These are phyloP conservation scores for Muschampia staudingeri DNA, from an alignment of 2,888 invertebrate species.

Conservation along the genomic window DNA sequence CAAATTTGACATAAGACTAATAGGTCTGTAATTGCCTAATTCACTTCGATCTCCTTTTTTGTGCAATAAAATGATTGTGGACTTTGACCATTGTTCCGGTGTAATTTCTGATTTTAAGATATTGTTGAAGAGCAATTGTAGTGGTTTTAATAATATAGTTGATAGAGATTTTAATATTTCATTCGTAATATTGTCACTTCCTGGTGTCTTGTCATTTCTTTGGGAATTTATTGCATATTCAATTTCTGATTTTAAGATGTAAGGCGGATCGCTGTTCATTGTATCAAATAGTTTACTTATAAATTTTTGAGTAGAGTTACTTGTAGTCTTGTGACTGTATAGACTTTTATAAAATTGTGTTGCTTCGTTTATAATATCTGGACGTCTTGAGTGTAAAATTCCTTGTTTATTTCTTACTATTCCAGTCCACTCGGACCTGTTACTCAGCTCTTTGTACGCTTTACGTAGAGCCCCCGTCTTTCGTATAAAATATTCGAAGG, in stretches of 20 bases:
- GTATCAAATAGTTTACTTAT: not conserved
- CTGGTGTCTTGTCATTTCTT: not conserved
- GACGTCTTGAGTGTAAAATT: not conserved
- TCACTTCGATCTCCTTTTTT: constrained; percentile 6
- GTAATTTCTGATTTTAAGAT: not conserved
- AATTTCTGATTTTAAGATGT: not conserved
- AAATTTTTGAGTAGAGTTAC: not conserved
- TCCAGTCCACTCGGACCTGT: not conserved
- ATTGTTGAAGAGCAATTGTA: not conserved
- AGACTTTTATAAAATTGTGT: not conserved
- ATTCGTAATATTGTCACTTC: not conserved
- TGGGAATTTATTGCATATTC: not conserved
- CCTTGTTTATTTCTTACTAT: not conserved
- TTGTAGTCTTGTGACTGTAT: not conserved
- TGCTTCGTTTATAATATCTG: not conserved
- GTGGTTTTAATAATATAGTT: not conserved
- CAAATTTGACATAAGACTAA: constrained; percentile 44
- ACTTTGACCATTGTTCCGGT: not conserved
- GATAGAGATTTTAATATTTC: not conserved
- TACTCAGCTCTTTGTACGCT: not conserved
- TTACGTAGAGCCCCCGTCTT: not conserved
- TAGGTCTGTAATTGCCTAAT: constrained; percentile 21
- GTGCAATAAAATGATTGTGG: not conserved
- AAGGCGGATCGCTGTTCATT: not conserved
- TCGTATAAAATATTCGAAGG: not conserved